A percentile compares a stretch with the other conserved stretches of the same genome.
These are phyloP conservation scores for Drosophila pseudoananassae DNA, from an alignment of 1,140 invertebrate genomes.

Conservation along the genomic window DNA sequence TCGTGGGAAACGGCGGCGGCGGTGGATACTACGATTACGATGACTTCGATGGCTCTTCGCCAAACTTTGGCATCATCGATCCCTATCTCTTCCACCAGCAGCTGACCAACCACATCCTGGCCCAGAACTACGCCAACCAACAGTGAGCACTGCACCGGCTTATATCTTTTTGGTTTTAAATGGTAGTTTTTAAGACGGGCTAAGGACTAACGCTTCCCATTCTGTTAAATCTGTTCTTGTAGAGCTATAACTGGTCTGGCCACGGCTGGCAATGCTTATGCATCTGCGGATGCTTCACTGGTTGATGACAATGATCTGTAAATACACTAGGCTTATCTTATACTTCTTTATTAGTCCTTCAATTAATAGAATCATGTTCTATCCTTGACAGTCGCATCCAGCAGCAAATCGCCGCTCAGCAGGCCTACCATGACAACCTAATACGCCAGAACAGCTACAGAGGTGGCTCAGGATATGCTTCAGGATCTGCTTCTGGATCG, in stretches of 20 bases:
- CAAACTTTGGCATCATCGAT: constrained; percentile 73
- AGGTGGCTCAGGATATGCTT: constrained; percentile 20
- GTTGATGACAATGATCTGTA: constrained; percentile 64
- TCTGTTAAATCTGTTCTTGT: constrained; percentile 54
- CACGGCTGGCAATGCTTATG: constrained; percentile 71
- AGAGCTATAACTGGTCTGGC: constrained; percentile 75
- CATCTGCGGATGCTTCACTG: constrained; percentile 71
- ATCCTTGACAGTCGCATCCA: constrained; percentile 63
- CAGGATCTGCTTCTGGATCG: background rate
- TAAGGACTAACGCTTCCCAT: constrained; percentile 48
- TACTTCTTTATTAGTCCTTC: accelerated
- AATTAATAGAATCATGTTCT: background rate
- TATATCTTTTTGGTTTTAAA: background rate
- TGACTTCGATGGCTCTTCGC: constrained; percentile 53
- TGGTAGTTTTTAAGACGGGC: constrained; percentile 25
- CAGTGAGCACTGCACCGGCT: constrained; percentile 55
- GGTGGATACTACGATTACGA: constrained; percentile 64
- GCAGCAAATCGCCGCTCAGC: constrained; percentile 79
- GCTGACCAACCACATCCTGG: constrained; percentile 78
- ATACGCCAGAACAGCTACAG: constrained; percentile 57
- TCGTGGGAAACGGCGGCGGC: constrained; percentile 24
- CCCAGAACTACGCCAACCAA: constrained; percentile 74
- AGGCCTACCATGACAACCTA: constrained; percentile 62
- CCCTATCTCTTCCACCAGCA: constrained; percentile 80
- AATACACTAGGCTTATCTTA: constrained; percentile 50